Evolutionary conservation across 2,797 vertebrate species (phyloP).

Genomic region (Notoglanidium macrostoma): DNA sequence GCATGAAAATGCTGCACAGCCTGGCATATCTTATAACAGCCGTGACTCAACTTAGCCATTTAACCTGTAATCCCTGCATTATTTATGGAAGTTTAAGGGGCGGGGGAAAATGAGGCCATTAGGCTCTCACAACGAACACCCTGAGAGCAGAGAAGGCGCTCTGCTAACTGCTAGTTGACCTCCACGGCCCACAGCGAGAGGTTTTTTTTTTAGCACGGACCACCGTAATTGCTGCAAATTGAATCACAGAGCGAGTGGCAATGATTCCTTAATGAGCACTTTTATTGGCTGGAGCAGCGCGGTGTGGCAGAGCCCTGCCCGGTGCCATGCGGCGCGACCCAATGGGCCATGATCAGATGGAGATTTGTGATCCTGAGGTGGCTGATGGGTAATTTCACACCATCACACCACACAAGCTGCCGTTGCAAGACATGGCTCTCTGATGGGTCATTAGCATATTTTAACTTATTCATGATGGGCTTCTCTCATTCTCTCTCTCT

Average conservation of each 20-base stretch:
- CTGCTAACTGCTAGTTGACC: conserved; percentile 95
- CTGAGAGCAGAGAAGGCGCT: conserved; percentile 84
- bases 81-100: conserved; percentile 83
- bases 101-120: conserved; percentile 90
- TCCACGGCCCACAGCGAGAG: conserved; percentile 83
- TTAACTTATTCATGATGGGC: conserved; percentile 54
- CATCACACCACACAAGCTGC: conserved; percentile 57
- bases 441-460: conserved; percentile 63
- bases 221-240: conserved; percentile 90
- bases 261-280: conserved; percentile 91
- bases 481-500: conserved; percentile 39
- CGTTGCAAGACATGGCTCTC: conserved; percentile 52
- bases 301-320: conserved; percentile 57
- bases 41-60: conserved; percentile 93
- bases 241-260: conserved; percentile 86
- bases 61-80: conserved; percentile 92
- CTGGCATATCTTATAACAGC: conserved; percentile 71
- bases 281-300: conserved; percentile 87
- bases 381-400: conserved; percentile 64
- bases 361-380: conserved; percentile 58
- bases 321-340: conserved; percentile 37
- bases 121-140: conserved; percentile 88
- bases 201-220: conserved; percentile 84
- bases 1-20: conserved; percentile 26
- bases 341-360: conserved; percentile 55